Base-by-base conservation (phyloP, 2,888 invertebrate genomes). In the Lacanobia oleracea region DNA sequence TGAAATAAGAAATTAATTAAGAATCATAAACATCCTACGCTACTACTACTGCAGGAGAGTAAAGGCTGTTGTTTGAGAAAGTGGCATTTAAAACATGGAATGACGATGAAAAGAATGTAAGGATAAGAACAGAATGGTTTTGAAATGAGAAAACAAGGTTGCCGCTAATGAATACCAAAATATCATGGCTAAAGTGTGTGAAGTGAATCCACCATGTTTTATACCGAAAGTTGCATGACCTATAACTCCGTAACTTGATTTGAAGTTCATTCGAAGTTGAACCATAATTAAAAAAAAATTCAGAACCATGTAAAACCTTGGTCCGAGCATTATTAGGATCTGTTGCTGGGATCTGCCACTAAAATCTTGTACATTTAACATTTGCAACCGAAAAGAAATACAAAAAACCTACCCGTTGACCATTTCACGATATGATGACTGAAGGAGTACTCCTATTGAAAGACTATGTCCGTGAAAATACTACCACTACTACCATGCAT, bases 61-160 rank as follows among this genome's bases (percentile, higher is more conserved):
- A 45, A 4, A n/a, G 57, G 37, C n/a, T n/a, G 12, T 21, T 40
- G 40, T 59, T 12, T 21, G 57, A 33, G 2, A n/a, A 48, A 63
- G 10, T 4, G 27, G 18, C 14, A 10, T 21, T 23, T 21, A 37
- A 51, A 66, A 27, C 14, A 27, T 66, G 16, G 16, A 21, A 21
- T 18, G 21, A 21, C 6, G 8, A 10, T 1, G n/a, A 9, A 21
- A 5, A 5, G 7, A 56, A n/a, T 51, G 8, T 43, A 59, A 37
- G 43, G 43, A 72, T 37, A 45, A 73, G 12, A 72, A 57, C 16
- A 10, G 72, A 59, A 37, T 37, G 12, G n/a, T 65, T 43, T 23
- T 1, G 0, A 59, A 67, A 48, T 4, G 0, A 2, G 12, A 1
- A 0, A 57, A 37, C 43, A 57, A 72, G 9, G 40, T 37, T 7